Evolutionary conservation across 2,113 vertebrate genomes (phyloP).

Genomic region (Lepisosteus osseus): DNA sequence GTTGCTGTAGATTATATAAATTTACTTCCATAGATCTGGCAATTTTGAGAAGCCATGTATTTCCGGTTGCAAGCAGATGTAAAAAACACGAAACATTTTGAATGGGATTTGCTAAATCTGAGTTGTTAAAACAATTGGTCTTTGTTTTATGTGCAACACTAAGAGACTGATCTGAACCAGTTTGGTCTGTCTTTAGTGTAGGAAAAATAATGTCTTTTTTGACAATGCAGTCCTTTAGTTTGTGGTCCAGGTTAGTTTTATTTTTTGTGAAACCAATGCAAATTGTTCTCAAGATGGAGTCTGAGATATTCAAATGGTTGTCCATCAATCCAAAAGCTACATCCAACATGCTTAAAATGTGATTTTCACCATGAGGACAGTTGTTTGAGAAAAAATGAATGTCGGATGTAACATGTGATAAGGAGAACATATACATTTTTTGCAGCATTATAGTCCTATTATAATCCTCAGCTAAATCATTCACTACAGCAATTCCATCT

Average conservation of each 20-base stretch:
- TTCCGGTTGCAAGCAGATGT: neutral
- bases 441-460: constrained; percentile 46
- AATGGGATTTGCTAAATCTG: neutral
- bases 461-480: too few relatives aligned
- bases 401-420: constrained; percentile 33
- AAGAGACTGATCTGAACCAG: neutral
- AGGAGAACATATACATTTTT: constrained; percentile 44
- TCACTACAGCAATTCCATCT: too few relatives aligned
- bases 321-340: constrained; percentile 11
- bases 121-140: neutral
- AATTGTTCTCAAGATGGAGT: constrained; percentile 42
- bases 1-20: neutral
- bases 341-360: constrained; percentile 34
- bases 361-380: constrained; percentile 21
- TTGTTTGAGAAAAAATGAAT: neutral
- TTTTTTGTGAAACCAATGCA: constrained; percentile 35
- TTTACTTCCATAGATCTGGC: neutral
- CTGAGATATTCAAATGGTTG: constrained; percentile 22
- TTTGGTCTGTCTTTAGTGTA: neutral
- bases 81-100: neutral
- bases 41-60: neutral
- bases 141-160: neutral
- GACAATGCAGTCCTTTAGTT: constrained; percentile 29
- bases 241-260: constrained; percentile 12
- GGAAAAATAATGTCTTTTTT: neutral